These are phyloP conservation scores for Perodicticus potto DNA, from an alignment of 2,797 vertebrate species.

Conservation along the genomic window DNA sequence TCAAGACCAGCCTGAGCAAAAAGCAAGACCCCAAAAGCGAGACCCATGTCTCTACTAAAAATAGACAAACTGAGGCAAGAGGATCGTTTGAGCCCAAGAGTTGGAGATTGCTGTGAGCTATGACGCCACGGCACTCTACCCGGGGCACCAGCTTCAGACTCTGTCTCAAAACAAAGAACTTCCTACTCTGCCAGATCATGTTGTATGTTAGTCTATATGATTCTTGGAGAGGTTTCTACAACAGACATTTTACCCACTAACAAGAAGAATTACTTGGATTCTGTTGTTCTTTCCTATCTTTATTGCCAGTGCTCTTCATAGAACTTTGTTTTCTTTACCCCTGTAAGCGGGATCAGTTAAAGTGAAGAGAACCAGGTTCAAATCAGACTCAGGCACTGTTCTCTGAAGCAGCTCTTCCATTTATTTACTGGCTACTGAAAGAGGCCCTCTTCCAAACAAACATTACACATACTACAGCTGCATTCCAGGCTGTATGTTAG, in stretches of 20 bases:
- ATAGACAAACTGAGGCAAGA: too few relatives aligned
- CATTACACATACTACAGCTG: background rate
- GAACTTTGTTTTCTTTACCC: background rate
- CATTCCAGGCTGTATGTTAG: background rate
- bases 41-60: too few relatives aligned
- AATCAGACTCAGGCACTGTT: background rate
- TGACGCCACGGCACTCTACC: too few relatives aligned
- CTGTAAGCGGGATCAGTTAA: background rate
- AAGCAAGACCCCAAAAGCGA: too few relatives aligned
- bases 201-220: background rate
- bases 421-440: background rate
- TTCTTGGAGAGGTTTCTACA: background rate
- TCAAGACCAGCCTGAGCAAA: too few relatives aligned
- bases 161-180: too few relatives aligned
- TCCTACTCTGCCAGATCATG: background rate
- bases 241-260: background rate
- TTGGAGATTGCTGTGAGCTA: too few relatives aligned
- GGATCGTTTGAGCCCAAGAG: too few relatives aligned
- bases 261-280: background rate
- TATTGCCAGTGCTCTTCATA: background rate
- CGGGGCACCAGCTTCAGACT: too few relatives aligned
- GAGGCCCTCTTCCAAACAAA: background rate
- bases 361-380: slow-evolving; percentile 39
- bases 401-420: background rate
- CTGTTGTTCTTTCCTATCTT: background rate